Percentiles rank a stretch among this genome's conserved stretches.
phyloP scores from a whole-genome alignment of 2,888 invertebrate species.

The Agrilus biguttatus region DNA sequence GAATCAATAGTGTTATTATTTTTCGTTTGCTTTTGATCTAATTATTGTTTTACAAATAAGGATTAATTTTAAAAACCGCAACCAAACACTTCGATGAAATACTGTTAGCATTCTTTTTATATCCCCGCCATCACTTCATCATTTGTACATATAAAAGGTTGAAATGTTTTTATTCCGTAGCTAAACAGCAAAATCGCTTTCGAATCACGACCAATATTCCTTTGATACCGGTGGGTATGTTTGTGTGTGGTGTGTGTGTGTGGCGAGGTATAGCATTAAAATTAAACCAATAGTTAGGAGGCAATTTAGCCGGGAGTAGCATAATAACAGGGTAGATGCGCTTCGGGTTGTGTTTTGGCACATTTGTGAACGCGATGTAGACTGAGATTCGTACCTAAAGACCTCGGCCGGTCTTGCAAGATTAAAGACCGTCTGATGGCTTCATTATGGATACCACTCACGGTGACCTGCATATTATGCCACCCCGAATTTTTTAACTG shows the following conservation, averaged over 20 bases:
- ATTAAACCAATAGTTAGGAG: slow-evolving; percentile 15
- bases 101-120: no score
- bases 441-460: slow-evolving; percentile 19
- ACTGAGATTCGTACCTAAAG: slow-evolving; percentile 8
- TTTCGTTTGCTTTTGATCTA: no score
- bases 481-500: slow-evolving; percentile 2
- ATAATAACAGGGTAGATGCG: slow-evolving; percentile 13
- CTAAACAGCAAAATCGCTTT: no score
- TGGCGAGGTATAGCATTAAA: slow-evolving; percentile 7
- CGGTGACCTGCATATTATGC: slow-evolving; percentile 6
- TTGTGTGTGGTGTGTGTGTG: slow-evolving; percentile 1
- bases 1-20: no score
- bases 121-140: no score
- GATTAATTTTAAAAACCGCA: no score
- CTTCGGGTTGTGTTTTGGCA: slow-evolving; percentile 15
- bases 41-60: no score
- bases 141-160: no score
- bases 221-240: background rate
- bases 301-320: slow-evolving; percentile 15
- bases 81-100: no score
- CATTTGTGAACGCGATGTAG: slow-evolving; percentile 13
- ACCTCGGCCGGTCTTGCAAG: slow-evolving; percentile 16
- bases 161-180: no score
- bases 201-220: no score
- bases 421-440: slow-evolving; percentile 26